Conservation (phyloP, 2,888 invertebrate genomes). For the Apamea monoglypha region DNA sequence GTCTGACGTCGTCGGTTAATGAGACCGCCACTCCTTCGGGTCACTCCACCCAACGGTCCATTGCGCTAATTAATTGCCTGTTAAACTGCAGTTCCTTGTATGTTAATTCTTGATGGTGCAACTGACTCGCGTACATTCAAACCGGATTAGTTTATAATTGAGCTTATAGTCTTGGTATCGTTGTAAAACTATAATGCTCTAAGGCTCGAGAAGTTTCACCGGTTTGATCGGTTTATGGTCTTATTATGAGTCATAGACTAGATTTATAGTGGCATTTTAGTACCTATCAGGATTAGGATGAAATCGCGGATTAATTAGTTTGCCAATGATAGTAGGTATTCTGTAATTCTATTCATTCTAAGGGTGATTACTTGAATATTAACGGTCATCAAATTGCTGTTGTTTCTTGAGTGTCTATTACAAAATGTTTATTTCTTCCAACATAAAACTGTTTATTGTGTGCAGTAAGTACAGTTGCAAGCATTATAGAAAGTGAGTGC, state of each 20-base stretch:
- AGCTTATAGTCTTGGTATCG: slow-evolving; percentile 45
- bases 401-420: background rate
- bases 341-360: slow-evolving; percentile 3
- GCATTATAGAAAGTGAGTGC: slow-evolving; percentile 54
- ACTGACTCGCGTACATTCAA: slow-evolving; percentile 55
- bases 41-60: slow-evolving; percentile 75
- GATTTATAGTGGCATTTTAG: slow-evolving; percentile 36
- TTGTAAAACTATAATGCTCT: slow-evolving; percentile 51
- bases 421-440: slow-evolving; percentile 11
- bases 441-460: slow-evolving; percentile 2
- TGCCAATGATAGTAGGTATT: slow-evolving; percentile 11
- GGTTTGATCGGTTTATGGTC: slow-evolving; percentile 47
- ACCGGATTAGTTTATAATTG: slow-evolving; percentile 60
- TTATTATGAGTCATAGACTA: slow-evolving; percentile 49
- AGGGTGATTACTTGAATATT: background rate
- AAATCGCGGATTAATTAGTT: slow-evolving; percentile 17
- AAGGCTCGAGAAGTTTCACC: slow-evolving; percentile 43
- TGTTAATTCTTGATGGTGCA: slow-evolving; percentile 71
- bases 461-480: slow-evolving; percentile 34
- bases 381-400: slow-evolving; percentile 6
- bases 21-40: slow-evolving; percentile 74
- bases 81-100: slow-evolving; percentile 78
- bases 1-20: slow-evolving; percentile 72
- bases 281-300: slow-evolving; percentile 1
- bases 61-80: slow-evolving; percentile 77